Conservation (phyloP, 1,140 invertebrate genomes). For the Thalassaphorura encarpata region DNA sequence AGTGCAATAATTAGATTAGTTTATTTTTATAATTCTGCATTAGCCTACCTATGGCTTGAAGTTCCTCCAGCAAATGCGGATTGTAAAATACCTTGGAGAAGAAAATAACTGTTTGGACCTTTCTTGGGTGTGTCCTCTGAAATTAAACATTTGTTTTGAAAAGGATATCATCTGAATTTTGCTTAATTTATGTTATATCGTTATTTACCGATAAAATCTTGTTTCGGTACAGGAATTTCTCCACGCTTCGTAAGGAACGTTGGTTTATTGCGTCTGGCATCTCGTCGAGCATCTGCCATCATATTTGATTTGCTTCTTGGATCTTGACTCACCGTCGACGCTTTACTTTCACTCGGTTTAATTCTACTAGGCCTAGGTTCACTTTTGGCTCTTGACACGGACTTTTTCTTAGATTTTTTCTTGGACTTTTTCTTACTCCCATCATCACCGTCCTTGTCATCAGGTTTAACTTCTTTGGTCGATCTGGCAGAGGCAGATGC, state of each 20-base stretch:
- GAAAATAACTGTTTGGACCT: background rate
- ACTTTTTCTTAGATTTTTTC: background rate
- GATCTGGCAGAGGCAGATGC: too few species aligned
- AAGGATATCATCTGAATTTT: too few species aligned
- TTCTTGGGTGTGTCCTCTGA: background rate
- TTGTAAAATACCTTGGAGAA: constrained; percentile 11
- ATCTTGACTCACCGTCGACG: background rate
- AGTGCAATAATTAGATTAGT: too few species aligned
- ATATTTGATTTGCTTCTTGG: background rate
- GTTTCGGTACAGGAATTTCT: background rate
- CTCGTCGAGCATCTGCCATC: background rate
- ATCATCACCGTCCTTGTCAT: background rate
- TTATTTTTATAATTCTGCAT: too few species aligned
- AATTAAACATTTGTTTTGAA: too few species aligned
- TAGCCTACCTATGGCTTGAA: background rate
- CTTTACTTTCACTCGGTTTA: background rate
- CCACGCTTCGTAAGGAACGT: constrained; percentile 13
- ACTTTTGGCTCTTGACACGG: background rate
- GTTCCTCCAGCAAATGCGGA: background rate
- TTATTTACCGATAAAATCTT: background rate
- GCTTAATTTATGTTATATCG: too few species aligned
- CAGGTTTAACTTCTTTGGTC: background rate
- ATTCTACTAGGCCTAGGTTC: background rate
- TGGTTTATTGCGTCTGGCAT: background rate
- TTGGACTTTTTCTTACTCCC: background rate